Evolutionary conservation across 2,888 invertebrate genomes (phyloP).

Genomic region (Mactromeris polynyma): DNA sequence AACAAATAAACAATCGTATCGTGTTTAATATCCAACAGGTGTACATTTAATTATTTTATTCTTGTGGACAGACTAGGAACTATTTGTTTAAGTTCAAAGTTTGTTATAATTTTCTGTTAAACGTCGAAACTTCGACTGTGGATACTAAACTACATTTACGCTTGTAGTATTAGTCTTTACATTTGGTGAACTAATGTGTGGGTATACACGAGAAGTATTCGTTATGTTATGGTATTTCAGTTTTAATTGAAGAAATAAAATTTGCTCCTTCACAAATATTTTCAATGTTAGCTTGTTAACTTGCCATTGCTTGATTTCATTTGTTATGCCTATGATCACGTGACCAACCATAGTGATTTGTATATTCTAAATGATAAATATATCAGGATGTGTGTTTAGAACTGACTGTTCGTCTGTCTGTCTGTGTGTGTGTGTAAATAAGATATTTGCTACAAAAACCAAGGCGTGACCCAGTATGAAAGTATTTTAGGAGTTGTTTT

Average conservation of each 20-base stretch:
- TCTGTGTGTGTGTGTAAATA: not conserved
- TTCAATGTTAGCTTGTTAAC: not conserved
- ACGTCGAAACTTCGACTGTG: not conserved
- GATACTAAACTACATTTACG: no score
- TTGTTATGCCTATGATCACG: not conserved
- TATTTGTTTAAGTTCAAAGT: no score
- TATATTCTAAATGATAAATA: not conserved
- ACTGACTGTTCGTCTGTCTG: not conserved
- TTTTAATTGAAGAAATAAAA: no score
- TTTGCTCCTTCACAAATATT: no score
- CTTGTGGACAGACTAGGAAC: no score
- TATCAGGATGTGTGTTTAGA: not conserved
- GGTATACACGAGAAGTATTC: not conserved
- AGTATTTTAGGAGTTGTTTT: not conserved
- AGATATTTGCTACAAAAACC: not conserved
- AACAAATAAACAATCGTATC: not conserved
- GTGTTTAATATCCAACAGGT: no score
- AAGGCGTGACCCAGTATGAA: not conserved
- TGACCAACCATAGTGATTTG: not conserved
- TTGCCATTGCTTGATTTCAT: not conserved
- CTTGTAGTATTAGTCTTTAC: not conserved
- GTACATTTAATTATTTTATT: no score
- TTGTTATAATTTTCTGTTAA: no score
- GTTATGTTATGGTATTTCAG: no score
- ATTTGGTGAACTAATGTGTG: not conserved